phyloP scores from a whole-genome alignment of 2,113 vertebrate genomes.

The Genyomyrus donnyi region DNA sequence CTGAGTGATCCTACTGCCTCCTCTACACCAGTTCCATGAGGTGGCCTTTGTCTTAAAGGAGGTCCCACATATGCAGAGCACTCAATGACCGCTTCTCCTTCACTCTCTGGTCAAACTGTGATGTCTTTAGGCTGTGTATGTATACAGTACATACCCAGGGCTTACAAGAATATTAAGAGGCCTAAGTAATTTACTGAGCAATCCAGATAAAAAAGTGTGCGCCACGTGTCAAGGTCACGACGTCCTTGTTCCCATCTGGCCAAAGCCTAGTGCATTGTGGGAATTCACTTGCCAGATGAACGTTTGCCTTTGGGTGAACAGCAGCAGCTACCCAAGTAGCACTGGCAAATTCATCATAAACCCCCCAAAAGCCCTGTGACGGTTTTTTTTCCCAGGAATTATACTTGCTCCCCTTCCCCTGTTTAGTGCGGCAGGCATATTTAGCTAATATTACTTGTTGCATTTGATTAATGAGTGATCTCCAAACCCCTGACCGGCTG shows the following conservation, averaged over 20 bases:
- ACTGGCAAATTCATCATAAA: not conserved
- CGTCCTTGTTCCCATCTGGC: not conserved
- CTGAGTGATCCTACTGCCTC: too few relatives aligned
- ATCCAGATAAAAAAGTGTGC: not conserved
- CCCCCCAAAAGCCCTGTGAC: not conserved
- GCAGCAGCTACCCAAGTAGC: not conserved
- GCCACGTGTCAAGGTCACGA: not conserved
- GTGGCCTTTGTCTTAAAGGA: too few relatives aligned
- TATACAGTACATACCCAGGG: not conserved
- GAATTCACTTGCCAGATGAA: not conserved
- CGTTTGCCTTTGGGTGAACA: not conserved
- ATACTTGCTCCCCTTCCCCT: not conserved
- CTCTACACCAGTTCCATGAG: too few relatives aligned
- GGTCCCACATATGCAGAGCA: not conserved
- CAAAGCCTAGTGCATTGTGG: not conserved
- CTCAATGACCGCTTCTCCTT: not conserved
- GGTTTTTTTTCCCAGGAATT: not conserved
- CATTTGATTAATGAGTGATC: not conserved
- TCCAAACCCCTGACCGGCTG: not conserved
- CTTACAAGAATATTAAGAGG: not conserved
- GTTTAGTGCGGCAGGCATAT: not conserved
- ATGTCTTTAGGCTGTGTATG: not conserved
- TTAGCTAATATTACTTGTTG: not conserved
- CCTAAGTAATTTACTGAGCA: not conserved
- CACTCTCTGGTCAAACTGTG: not conserved